phyloP scores from a whole-genome alignment of 2,797 vertebrate species.

The Myripristis murdjan region DNA sequence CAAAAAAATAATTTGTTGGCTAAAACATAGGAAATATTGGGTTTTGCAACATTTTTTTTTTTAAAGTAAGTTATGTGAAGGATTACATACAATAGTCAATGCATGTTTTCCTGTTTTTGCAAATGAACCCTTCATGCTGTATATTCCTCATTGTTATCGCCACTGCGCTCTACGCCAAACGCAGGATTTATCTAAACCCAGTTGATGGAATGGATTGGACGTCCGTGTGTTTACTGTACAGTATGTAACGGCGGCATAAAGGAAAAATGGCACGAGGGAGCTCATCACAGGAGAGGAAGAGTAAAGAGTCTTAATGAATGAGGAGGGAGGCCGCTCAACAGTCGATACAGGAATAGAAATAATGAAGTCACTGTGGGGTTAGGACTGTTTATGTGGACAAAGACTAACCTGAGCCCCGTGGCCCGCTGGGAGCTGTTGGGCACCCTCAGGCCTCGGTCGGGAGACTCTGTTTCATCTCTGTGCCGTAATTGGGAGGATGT shows the following conservation, averaged over 20 bases:
- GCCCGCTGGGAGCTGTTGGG: conserved; percentile 54
- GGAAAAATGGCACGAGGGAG: conserved; percentile 72
- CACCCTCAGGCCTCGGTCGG: conserved; percentile 59
- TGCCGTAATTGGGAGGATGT: conserved; percentile 56
- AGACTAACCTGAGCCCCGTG: conserved; percentile 51
- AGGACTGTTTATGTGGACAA: conserved; percentile 72
- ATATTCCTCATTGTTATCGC: conserved; percentile 40
- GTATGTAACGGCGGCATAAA: conserved; percentile 50
- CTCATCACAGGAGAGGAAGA: conserved; percentile 72
- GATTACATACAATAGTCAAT: too few species aligned
- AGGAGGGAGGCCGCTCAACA: conserved; percentile 54
- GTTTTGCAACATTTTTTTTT: too few species aligned
- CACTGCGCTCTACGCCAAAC: neutral
- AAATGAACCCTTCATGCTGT: too few species aligned
- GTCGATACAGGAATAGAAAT: conserved; percentile 79
- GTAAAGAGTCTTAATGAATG: conserved; percentile 79
- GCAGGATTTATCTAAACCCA: conserved; percentile 54
- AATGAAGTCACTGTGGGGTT: conserved; percentile 82
- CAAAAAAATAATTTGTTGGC: too few species aligned
- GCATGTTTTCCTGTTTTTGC: too few species aligned
- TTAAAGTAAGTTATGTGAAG: too few species aligned
- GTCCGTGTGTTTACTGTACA: conserved; percentile 50
- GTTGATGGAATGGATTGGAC: conserved; percentile 68
- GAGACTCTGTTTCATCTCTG: conserved; percentile 45
- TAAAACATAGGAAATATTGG: too few species aligned